Percentiles rank a stretch among this genome's conserved stretches.
Evolutionary conservation across 2,888 invertebrate genomes (phyloP).

Genomic region (Limnephilus rhombicus): DNA sequence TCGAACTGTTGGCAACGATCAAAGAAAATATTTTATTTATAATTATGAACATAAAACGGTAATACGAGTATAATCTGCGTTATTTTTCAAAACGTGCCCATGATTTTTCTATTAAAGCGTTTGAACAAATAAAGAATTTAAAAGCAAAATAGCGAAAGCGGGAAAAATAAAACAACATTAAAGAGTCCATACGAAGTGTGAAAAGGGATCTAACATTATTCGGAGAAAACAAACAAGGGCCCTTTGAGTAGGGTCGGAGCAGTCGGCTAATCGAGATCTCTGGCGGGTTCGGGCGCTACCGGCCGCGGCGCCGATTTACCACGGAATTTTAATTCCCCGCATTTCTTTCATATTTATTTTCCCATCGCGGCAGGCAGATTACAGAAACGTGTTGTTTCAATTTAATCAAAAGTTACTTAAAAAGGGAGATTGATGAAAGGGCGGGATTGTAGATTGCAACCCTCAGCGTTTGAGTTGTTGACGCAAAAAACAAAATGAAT

Average conservation of each 20-base stretch:
- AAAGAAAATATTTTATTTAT: background rate
- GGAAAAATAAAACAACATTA: slow-evolving; percentile 23
- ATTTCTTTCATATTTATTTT: slow-evolving; percentile 22
- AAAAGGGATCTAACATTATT: slow-evolving; percentile 27
- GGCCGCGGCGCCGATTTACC: slow-evolving; percentile 5
- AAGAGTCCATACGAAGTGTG: slow-evolving; percentile 28
- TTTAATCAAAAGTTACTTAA: slow-evolving; percentile 30
- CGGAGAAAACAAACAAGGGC: slow-evolving; percentile 41
- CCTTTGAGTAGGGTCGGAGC: slow-evolving; percentile 33
- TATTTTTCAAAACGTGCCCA: background rate
- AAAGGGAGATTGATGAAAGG: slow-evolving; percentile 5
- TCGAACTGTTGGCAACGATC: background rate
- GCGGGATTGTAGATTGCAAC: background rate
- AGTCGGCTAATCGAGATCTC: slow-evolving; percentile 36
- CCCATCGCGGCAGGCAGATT: slow-evolving; percentile 13
- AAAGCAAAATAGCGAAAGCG: background rate
- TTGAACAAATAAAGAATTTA: background rate
- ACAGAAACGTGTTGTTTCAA: background rate
- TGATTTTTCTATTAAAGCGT: background rate
- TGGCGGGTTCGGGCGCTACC: slow-evolving; percentile 21
- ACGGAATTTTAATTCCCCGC: slow-evolving; percentile 29
- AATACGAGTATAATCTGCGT: background rate
- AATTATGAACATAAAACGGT: background rate
- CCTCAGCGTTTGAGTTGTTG: background rate
- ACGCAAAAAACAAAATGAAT: background rate